A percentile compares a stretch with the other conserved stretches of the same genome.
Conservation (phyloP, 2,113 vertebrate species). For the Alces alces region DNA sequence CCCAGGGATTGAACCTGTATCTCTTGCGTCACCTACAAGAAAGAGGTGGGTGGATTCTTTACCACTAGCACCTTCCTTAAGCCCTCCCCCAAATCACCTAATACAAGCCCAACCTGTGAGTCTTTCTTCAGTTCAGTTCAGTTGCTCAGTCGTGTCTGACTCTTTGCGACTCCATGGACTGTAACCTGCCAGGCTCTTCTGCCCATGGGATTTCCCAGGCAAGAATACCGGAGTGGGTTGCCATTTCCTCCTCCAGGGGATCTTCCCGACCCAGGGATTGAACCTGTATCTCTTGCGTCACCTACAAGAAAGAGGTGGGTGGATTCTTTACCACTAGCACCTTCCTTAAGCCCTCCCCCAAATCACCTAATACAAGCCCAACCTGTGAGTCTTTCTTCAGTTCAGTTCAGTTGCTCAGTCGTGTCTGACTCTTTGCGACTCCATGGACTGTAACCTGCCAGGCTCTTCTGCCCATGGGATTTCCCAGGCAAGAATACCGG, state of each 20-base stretch:
- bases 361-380: not conserved
- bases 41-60: not conserved
- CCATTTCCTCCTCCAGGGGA: not conserved
- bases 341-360: not conserved
- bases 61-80: not conserved
- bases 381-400: not conserved
- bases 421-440: not conserved
- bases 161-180: not conserved
- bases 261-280: not conserved
- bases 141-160: not conserved
- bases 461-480: not conserved
- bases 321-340: not conserved
- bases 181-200: not conserved
- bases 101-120: not conserved
- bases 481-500: not conserved
- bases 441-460: not conserved
- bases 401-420: not conserved
- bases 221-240: not conserved
- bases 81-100: not conserved
- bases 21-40: not conserved
- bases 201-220: not conserved
- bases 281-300: not conserved
- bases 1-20: not conserved
- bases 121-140: not conserved
- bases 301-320: not conserved